Conservation (phyloP, 2,888 invertebrate species). For the Plemyria rubiginata region DNA sequence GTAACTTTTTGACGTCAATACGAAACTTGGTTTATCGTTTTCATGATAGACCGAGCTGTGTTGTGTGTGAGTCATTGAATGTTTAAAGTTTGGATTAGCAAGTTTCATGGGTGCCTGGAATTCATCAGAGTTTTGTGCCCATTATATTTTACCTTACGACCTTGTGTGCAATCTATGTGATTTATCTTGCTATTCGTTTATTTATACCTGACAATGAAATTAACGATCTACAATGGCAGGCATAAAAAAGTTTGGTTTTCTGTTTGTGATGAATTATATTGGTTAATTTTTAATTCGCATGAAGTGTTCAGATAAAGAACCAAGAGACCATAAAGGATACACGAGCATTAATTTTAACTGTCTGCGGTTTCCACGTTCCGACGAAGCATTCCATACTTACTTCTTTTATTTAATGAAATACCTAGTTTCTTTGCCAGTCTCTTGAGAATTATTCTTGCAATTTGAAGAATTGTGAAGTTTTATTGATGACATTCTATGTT, state of each 20-base stretch:
- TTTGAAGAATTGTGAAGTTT: constrained; percentile 21
- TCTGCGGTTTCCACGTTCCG: constrained; percentile 42
- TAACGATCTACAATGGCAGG: constrained; percentile 53
- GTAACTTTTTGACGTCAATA: no score
- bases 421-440: constrained; percentile 14
- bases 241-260: constrained; percentile 51
- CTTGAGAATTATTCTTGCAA: neutral
- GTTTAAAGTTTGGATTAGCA: constrained; percentile 22
- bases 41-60: neutral
- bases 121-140: constrained; percentile 44
- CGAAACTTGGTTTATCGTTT: no score
- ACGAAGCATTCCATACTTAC: constrained; percentile 30
- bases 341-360: constrained; percentile 45
- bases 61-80: constrained; percentile 15
- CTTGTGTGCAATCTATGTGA: constrained; percentile 49
- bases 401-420: constrained; percentile 25
- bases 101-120: constrained; percentile 43
- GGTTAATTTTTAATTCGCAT: constrained; percentile 42
- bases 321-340: constrained; percentile 32
- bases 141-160: constrained; percentile 50
- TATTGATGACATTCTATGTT: constrained; percentile 8
- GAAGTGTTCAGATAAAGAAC: constrained; percentile 33
- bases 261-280: constrained; percentile 46
- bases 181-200: constrained; percentile 57
- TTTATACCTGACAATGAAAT: constrained; percentile 60